phyloP scores from a whole-genome alignment of 2,888 invertebrate species.

The Chaetogeoica ovagalla region DNA sequence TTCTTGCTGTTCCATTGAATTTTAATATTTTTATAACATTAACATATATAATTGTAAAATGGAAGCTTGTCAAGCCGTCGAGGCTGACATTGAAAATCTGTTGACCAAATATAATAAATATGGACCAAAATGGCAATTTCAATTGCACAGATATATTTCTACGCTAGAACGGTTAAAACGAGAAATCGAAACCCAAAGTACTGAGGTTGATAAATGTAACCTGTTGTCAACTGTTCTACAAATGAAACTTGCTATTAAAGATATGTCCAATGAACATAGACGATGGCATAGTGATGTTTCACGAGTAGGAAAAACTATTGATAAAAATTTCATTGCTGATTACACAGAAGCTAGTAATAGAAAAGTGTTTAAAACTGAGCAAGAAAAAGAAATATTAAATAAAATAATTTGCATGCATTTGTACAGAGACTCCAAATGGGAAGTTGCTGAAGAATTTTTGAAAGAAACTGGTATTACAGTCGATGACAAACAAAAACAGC shows the following conservation, averaged over 20 bases:
- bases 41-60: slow-evolving; percentile 6
- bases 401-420: slow-evolving; percentile 50
- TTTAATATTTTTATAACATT: slow-evolving; percentile 1
- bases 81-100: slow-evolving; percentile 40
- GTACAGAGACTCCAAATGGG: slow-evolving; percentile 47
- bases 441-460: slow-evolving; percentile 52
- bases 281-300: slow-evolving; percentile 78
- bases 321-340: slow-evolving; percentile 67
- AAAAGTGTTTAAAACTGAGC: slow-evolving; percentile 67
- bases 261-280: slow-evolving; percentile 83
- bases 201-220: slow-evolving; percentile 36
- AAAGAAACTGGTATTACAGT: slow-evolving; percentile 41
- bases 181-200: slow-evolving; percentile 37
- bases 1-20: not conserved
- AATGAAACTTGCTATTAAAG: slow-evolving; percentile 79
- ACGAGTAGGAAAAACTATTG: slow-evolving; percentile 94
- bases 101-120: slow-evolving; percentile 45
- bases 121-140: slow-evolving; percentile 48
- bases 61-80: slow-evolving; percentile 39
- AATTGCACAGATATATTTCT: slow-evolving; percentile 38
- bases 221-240: slow-evolving; percentile 58
- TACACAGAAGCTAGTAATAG: slow-evolving; percentile 68
- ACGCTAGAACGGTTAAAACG: slow-evolving; percentile 38
- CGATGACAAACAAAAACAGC: slow-evolving; percentile 41
- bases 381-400: slow-evolving; percentile 45